phyloP scores from a whole-genome alignment of 2,113 vertebrate genomes.

The Hyperoodon ampullatus region DNA sequence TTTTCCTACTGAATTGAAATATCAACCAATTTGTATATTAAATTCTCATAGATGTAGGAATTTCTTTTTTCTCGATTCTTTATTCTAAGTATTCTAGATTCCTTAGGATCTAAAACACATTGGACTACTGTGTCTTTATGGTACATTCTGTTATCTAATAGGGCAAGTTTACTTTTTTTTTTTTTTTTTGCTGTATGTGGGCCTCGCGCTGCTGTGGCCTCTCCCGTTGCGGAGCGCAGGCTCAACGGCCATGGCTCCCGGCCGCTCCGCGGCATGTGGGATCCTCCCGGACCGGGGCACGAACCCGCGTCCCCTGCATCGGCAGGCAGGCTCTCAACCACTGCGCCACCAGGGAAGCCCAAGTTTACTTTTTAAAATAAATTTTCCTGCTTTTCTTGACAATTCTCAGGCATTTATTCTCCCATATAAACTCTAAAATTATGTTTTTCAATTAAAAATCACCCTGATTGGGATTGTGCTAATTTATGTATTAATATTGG shows the following conservation, averaged over 20 bases:
- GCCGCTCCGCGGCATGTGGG: no score
- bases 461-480: background rate
- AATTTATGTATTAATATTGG: background rate
- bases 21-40: background rate
- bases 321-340: no score
- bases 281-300: no score
- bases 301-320: no score
- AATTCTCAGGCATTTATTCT: background rate
- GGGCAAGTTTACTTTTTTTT: background rate
- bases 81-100: background rate
- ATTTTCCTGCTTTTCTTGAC: background rate
- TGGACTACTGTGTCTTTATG: background rate
- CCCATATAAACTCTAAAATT: background rate
- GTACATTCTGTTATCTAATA: background rate
- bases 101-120: background rate
- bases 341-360: no score
- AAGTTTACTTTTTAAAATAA: background rate
- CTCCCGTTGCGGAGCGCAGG: no score
- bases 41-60: background rate
- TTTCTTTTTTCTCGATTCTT: constrained; percentile 16
- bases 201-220: no score
- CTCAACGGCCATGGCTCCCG: no score
- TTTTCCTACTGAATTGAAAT: background rate
- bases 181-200: no score
- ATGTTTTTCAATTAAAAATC: background rate